Evolutionary conservation across 2,888 invertebrate species (phyloP).

Genomic region (Euplagia quadripunctaria): DNA sequence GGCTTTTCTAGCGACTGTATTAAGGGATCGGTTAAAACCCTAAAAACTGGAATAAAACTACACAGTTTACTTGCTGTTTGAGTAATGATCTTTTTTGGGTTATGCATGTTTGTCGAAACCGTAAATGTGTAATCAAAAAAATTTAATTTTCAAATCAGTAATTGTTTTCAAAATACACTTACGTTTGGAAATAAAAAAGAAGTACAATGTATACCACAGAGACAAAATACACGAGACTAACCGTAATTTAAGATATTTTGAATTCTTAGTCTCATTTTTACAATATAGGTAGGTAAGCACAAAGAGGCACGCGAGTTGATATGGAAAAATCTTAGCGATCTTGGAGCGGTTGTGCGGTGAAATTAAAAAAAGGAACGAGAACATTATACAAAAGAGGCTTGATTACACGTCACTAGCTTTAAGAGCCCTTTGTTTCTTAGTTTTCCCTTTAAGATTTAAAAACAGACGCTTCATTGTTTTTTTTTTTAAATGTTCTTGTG

Average conservation of each 20-base stretch:
- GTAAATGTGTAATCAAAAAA: no score
- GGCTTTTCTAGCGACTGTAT: no score
- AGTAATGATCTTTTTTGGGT: no score
- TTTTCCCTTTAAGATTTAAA: slow-evolving; percentile 57
- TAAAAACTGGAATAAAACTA: no score
- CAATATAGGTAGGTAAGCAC: background rate
- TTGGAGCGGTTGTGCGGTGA: slow-evolving; percentile 51
- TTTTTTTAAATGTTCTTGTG: slow-evolving; percentile 22
- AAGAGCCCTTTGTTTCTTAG: slow-evolving; percentile 71
- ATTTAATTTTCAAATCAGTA: no score
- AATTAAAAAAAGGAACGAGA: slow-evolving; percentile 66
- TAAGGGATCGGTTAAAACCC: no score
- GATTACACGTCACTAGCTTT: slow-evolving; percentile 77
- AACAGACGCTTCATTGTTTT: slow-evolving; percentile 43
- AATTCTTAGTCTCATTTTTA: background rate
- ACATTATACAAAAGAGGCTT: slow-evolving; percentile 73
- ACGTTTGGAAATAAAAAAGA: no score
- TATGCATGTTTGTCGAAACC: no score
- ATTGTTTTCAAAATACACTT: no score
- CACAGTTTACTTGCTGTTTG: no score
- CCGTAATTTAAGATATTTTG: background rate
- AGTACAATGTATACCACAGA: background rate
- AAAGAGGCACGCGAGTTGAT: slow-evolving; percentile 18
- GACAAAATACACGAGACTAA: background rate
- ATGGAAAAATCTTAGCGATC: slow-evolving; percentile 48